Conservation (phyloP, 1,140 invertebrate species). For the Oncopodura yosiiana region DNA sequence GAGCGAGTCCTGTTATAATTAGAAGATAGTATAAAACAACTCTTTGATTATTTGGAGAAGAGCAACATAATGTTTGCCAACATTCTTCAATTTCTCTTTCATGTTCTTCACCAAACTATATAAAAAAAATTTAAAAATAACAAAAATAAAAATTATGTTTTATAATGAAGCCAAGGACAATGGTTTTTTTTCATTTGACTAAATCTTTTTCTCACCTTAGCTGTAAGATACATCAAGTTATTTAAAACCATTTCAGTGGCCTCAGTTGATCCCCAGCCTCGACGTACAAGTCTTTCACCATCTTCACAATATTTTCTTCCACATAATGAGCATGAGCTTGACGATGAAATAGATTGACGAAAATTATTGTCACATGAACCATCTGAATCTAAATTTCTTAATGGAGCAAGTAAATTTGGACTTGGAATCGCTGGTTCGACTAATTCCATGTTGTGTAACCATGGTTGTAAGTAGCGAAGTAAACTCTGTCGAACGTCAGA, state of each 20-base stretch:
- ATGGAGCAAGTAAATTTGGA: constrained; percentile 38
- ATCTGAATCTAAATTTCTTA: constrained; percentile 4
- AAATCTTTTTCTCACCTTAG: constrained; percentile 56
- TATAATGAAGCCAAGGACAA: neutral
- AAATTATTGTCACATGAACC: constrained; percentile 4
- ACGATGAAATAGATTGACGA: constrained; percentile 15
- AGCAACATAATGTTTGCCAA: constrained; percentile 88
- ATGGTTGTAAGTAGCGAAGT: constrained; percentile 85
- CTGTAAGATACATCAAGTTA: constrained; percentile 96
- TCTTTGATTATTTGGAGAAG: constrained; percentile 93
- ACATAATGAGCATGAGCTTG: constrained; percentile 30
- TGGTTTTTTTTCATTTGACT: constrained; percentile 3
- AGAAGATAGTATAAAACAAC: constrained; percentile 96
- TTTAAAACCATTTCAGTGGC: constrained; percentile 99
- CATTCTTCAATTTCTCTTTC: constrained; percentile 88
- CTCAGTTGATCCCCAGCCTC: constrained; percentile 93
- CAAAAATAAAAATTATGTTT: neutral
- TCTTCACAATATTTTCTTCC: constrained; percentile 41
- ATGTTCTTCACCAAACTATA: constrained; percentile 86
- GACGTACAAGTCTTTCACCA: constrained; percentile 51
- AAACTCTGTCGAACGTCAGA: constrained; percentile 78
- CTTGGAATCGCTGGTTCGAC: constrained; percentile 91
- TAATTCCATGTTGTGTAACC: constrained; percentile 97
- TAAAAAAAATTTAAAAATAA: constrained; percentile 33
- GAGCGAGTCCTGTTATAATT: constrained; percentile 90